These are phyloP conservation scores for Calliphora vomitoria DNA, from an alignment of 2,888 invertebrate species.

Conservation along the genomic window DNA sequence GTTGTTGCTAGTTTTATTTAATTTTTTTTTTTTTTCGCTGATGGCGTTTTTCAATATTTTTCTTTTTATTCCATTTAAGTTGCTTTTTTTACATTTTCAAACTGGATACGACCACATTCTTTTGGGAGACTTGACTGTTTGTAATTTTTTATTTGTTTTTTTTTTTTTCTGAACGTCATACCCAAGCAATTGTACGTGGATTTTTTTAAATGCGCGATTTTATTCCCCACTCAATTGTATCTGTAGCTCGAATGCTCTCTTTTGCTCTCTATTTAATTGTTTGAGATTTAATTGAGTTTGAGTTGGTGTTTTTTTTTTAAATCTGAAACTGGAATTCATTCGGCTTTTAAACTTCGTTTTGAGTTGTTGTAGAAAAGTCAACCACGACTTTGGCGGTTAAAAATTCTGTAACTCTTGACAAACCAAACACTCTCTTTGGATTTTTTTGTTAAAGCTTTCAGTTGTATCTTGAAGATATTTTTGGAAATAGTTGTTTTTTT, in stretches of 20 bases:
- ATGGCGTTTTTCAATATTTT: constrained; percentile 56
- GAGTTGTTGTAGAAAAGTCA: constrained; percentile 55
- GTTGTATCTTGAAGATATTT: constrained; percentile 57
- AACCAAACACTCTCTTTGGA: neutral
- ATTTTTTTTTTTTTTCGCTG: constrained; percentile 48
- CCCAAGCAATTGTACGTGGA: constrained; percentile 52
- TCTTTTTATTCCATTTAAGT: constrained; percentile 9
- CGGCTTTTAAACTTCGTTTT: constrained; percentile 63
- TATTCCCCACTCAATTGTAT: constrained; percentile 47
- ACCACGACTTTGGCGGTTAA: constrained; percentile 64
- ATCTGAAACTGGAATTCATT: constrained; percentile 70
- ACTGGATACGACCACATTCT: constrained; percentile 74
- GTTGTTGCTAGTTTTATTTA: neutral
- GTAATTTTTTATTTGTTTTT: neutral
- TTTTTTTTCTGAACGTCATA: constrained; percentile 57
- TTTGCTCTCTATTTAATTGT: constrained; percentile 45
- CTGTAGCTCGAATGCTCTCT: neutral
- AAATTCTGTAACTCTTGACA: neutral
- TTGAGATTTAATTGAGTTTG: constrained; percentile 48
- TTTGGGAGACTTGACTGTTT: constrained; percentile 68
- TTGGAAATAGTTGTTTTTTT: neutral
- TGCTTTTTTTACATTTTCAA: constrained; percentile 55
- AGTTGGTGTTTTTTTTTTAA: constrained; percentile 51
- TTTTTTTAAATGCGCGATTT: constrained; percentile 60
- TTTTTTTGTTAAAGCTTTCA: too few species aligned